phyloP scores from a whole-genome alignment of 2,888 invertebrate genomes.

The Diarsia mendica region DNA sequence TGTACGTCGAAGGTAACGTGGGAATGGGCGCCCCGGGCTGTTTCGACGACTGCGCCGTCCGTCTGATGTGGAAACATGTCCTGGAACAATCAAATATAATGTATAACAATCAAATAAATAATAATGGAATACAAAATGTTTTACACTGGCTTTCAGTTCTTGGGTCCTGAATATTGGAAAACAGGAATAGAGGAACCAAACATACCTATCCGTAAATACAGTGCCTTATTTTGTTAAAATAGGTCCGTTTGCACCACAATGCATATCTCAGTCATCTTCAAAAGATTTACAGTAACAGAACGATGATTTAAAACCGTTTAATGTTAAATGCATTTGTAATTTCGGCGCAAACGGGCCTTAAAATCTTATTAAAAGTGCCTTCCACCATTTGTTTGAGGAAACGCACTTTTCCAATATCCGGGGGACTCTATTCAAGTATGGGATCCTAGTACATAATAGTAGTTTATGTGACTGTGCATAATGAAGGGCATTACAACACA shows the following conservation, averaged over 20 bases:
- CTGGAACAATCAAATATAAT: slow-evolving; percentile 88
- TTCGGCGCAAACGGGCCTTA: neutral
- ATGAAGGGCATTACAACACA: too few relatives aligned
- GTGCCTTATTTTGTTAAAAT: neutral
- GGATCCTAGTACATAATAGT: neutral
- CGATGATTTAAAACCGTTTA: neutral
- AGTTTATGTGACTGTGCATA: too few relatives aligned
- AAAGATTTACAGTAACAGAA: neutral
- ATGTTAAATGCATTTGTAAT: neutral
- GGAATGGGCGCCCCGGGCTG: slow-evolving; percentile 94
- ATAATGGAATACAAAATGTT: too few relatives aligned
- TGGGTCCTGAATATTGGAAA: neutral
- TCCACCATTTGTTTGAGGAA: neutral
- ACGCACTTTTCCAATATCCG: neutral
- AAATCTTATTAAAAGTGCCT: neutral
- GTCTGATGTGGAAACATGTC: slow-evolving; percentile 97
- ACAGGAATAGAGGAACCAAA: neutral
- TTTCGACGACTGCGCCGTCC: slow-evolving; percentile 95
- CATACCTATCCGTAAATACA: neutral
- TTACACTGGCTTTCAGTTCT: neutral
- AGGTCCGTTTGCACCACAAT: neutral
- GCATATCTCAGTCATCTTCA: neutral
- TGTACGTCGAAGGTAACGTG: slow-evolving; percentile 96
- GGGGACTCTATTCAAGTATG: neutral
- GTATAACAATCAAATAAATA: too few relatives aligned